Evolutionary conservation across 2,113 vertebrate species (phyloP).

Genomic region (Tragelaphus scriptus): DNA sequence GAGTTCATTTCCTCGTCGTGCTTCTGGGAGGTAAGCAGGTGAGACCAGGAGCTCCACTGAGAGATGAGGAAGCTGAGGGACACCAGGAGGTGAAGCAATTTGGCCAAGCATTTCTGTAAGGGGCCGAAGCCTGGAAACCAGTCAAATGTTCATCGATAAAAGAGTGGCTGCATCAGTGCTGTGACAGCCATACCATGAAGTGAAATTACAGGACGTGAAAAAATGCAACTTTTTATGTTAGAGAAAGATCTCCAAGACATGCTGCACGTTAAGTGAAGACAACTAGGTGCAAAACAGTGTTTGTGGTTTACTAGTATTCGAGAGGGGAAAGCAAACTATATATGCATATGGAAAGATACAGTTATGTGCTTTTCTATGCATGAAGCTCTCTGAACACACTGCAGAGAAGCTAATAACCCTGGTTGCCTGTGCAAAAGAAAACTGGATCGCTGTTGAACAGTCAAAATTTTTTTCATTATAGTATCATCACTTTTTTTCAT

Average conservation of each 20-base stretch:
- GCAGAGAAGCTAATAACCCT: no score
- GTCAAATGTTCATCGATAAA: rapidly evolving
- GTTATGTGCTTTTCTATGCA: background rate
- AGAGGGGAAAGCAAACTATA: background rate
- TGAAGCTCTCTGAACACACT: background rate
- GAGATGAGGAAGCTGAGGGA: background rate
- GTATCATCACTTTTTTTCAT: background rate
- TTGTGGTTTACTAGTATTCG: background rate
- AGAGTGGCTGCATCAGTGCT: rapidly evolving
- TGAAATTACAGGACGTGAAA: rapidly evolving
- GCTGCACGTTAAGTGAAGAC: background rate
- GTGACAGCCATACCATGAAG: rapidly evolving
- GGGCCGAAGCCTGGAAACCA: background rate
- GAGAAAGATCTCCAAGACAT: background rate
- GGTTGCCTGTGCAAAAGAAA: background rate
- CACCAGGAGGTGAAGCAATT: rapidly evolving
- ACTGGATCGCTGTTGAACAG: background rate
- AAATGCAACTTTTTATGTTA: background rate
- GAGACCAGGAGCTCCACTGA: rapidly evolving
- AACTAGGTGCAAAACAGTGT: background rate
- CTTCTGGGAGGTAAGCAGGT: background rate
- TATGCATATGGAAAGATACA: background rate
- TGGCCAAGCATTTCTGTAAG: background rate
- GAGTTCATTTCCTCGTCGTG: background rate
- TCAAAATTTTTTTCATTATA: no score